These are phyloP conservation scores for Pandemis heparana DNA, from an alignment of 2,888 invertebrate genomes.

Conservation along the genomic window DNA sequence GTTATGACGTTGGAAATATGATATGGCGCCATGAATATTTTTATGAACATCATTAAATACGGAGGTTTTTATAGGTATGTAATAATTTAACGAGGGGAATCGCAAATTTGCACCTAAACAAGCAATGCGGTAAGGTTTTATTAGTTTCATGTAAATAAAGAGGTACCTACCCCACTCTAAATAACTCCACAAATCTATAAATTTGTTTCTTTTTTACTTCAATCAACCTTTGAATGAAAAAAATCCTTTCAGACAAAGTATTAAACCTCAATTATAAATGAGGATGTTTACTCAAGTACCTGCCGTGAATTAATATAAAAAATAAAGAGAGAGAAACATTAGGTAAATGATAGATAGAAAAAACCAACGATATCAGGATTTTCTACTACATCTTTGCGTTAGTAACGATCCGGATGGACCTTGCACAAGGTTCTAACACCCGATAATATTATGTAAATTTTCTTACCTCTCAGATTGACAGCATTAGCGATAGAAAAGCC, in stretches of 20 bases:
- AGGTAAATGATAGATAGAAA: too few species aligned
- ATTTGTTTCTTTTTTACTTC: neutral
- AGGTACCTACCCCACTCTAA: neutral
- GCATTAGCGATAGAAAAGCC: conserved; percentile 77
- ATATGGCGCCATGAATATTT: conserved; percentile 57
- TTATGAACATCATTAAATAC: conserved; percentile 63
- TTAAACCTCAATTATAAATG: neutral
- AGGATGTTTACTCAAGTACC: neutral
- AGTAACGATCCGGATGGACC: too few species aligned
- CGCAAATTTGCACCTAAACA: conserved; percentile 33
- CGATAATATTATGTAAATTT: too few species aligned
- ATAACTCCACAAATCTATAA: too few species aligned
- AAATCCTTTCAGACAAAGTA: neutral
- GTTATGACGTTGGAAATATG: conserved; percentile 57
- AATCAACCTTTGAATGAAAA: neutral
- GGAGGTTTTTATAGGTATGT: conserved; percentile 41
- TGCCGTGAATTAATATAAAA: too few species aligned
- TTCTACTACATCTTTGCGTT: too few species aligned
- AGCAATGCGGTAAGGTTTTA: conserved; percentile 5
- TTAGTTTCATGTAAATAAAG: neutral
- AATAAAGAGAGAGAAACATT: too few species aligned
- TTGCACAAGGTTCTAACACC: too few species aligned
- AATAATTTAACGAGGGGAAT: conserved; percentile 34
- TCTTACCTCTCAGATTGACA: conserved; percentile 78
- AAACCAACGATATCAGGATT: too few species aligned